Evolutionary conservation across 2,113 vertebrate genomes (phyloP), one percentile per base, ranked within the genome.

Genomic region (Lampris megalopsis): DNA sequence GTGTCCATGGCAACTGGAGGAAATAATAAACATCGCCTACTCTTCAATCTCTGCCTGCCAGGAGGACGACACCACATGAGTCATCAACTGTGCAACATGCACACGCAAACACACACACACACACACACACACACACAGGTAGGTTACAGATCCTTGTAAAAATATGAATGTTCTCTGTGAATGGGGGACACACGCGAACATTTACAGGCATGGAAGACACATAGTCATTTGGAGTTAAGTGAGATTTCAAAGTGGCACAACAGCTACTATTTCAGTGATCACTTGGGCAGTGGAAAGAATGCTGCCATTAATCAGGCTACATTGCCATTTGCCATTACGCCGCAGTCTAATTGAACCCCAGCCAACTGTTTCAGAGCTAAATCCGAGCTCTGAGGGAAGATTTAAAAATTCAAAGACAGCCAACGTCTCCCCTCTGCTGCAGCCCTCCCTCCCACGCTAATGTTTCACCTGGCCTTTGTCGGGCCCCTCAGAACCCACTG

Each of bases 11-110:
- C 82, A 94, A 94, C 93, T 50, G 41, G 63, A 40, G 85, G 77
- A 84, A 94, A 94, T 90, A 93, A 93, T 92, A 94, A 94, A 94
- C 92, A 94, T 78, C 71, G 72, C 92, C 89, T 84, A 89, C 86
- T 91, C 87, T 80, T 81, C 70, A 54, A 85, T 89, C 84, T 93
- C 75, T 84, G 81, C 84, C 81, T 80, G 80, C 78, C 75, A 73
- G 85, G 87, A 83, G 76, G 81, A 88, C 86, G 75, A 81, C 65
- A 67, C 65, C 42, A 63, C 8, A 41, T 93, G 94, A 93, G 88
- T 94, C 92, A 94, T 87, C 88, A 56, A 86, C 9, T 66, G 71
- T 75, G 48, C 38, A 81, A 86, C 89, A 86, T 88, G 88, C 89
- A 86, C 89, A 88, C 86, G 91, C 84, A 81, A 78, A 82, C 70